Evolutionary conservation across 2,888 invertebrate species (phyloP).

Genomic region (Pammene fasciana): DNA sequence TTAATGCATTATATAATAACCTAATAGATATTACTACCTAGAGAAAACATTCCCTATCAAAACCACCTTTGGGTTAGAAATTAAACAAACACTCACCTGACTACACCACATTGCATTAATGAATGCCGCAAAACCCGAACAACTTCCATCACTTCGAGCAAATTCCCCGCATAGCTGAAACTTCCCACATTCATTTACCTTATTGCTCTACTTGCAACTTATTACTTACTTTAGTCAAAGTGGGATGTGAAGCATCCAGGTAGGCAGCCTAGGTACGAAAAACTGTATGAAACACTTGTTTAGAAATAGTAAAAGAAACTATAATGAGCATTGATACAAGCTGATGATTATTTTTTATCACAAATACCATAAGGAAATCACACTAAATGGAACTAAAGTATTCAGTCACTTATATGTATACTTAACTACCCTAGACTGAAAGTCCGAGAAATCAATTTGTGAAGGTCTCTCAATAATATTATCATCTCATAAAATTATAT

Average conservation of each 20-base stretch:
- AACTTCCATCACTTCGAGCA: slow-evolving; percentile 18
- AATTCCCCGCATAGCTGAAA: slow-evolving; percentile 11
- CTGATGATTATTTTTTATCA: no score
- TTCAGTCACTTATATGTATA: neutral
- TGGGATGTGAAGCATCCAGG: neutral
- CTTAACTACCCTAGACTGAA: neutral
- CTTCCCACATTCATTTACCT: slow-evolving; percentile 29
- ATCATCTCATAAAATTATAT: slow-evolving; percentile 27
- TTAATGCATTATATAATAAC: no score
- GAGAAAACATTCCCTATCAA: neutral
- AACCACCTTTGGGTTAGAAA: neutral
- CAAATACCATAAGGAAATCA: neutral
- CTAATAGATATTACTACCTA: no score
- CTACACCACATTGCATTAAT: slow-evolving; percentile 4
- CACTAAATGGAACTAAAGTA: neutral
- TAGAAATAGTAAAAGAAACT: no score
- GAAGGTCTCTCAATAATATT: slow-evolving; percentile 28
- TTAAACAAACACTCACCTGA: slow-evolving; percentile 12
- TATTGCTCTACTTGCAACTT: slow-evolving; percentile 22
- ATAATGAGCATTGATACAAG: no score
- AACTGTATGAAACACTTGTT: no score
- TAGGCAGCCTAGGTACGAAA: no score
- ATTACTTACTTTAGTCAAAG: slow-evolving; percentile 1
- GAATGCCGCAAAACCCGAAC: slow-evolving; percentile 1
- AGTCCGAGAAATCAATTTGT: neutral